Conservation (phyloP, 1,140 invertebrate species). For the Leucophenga varia region DNA sequence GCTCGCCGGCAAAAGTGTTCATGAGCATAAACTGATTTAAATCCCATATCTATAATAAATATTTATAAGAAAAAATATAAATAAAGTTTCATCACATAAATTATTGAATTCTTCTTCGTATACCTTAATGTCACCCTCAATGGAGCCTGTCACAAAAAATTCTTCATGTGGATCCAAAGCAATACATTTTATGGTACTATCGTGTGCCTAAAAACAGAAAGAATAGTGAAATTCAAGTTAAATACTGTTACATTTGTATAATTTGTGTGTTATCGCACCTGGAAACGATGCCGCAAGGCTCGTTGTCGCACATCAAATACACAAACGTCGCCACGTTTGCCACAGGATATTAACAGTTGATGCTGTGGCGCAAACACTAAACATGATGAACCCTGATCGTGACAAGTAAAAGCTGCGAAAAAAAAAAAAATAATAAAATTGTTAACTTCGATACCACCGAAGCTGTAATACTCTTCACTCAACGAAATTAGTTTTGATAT, state of each 20-base stretch:
- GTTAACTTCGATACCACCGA: too few species aligned
- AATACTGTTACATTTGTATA: background rate
- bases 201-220: slow-evolving; percentile 69
- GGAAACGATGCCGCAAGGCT: slow-evolving; percentile 83
- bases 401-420: slow-evolving; percentile 80
- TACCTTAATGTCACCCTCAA: slow-evolving; percentile 99
- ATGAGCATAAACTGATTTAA: slow-evolving; percentile 81
- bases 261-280: slow-evolving; percentile 23
- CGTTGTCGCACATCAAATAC: slow-evolving; percentile 92
- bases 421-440: too few species aligned
- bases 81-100: background rate
- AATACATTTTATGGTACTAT: slow-evolving; percentile 91
- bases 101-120: background rate
- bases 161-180: slow-evolving; percentile 93
- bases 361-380: slow-evolving; percentile 90
- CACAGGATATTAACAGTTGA: slow-evolving; percentile 89
- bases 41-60: slow-evolving; percentile 83
- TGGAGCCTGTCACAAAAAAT: slow-evolving; percentile 94
- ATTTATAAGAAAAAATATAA: slow-evolving; percentile 17
- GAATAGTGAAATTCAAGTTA: background rate
- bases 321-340: slow-evolving; percentile 93
- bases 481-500: too few species aligned
- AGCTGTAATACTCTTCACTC: background rate
- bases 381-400: slow-evolving; percentile 87
- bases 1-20: slow-evolving; percentile 88